These are phyloP conservation scores for Megathymus violae DNA, from an alignment of 1,140 invertebrate genomes.

Conservation along the genomic window DNA sequence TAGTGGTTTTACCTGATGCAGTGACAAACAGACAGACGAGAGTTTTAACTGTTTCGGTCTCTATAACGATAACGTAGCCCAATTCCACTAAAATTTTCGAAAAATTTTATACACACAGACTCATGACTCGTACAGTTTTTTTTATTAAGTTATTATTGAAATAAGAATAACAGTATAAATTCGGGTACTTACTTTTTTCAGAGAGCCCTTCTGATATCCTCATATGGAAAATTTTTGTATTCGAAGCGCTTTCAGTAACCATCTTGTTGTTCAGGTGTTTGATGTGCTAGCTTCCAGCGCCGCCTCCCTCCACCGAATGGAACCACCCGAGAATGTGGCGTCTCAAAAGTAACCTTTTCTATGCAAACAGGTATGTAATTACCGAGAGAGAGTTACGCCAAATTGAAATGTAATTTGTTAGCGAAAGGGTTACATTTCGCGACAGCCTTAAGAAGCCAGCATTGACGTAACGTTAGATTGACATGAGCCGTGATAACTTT, in stretches of 20 bases:
- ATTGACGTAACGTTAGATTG: slow-evolving; percentile 7
- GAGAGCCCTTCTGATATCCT: slow-evolving; percentile 28
- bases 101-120: too few species aligned
- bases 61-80: too few species aligned
- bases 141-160: too few species aligned
- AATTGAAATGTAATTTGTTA: neutral
- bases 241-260: slow-evolving; percentile 34
- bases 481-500: slow-evolving; percentile 12
- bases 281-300: slow-evolving; percentile 14
- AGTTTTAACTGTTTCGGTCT: too few species aligned
- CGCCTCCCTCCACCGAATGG: slow-evolving; percentile 22
- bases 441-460: neutral
- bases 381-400: neutral
- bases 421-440: neutral
- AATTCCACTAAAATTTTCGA: neutral
- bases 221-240: slow-evolving; percentile 24
- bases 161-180: too few species aligned
- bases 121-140: too few species aligned
- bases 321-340: neutral
- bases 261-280: slow-evolving; percentile 5
- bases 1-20: too few species aligned
- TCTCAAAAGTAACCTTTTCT: slow-evolving; percentile 25
- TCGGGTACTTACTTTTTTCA: slow-evolving; percentile 24
- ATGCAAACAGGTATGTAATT: slow-evolving; percentile 25
- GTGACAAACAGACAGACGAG: too few species aligned